Evolutionary conservation across 2,113 vertebrate species (phyloP).

Genomic region (Oxyura jamaicensis): DNA sequence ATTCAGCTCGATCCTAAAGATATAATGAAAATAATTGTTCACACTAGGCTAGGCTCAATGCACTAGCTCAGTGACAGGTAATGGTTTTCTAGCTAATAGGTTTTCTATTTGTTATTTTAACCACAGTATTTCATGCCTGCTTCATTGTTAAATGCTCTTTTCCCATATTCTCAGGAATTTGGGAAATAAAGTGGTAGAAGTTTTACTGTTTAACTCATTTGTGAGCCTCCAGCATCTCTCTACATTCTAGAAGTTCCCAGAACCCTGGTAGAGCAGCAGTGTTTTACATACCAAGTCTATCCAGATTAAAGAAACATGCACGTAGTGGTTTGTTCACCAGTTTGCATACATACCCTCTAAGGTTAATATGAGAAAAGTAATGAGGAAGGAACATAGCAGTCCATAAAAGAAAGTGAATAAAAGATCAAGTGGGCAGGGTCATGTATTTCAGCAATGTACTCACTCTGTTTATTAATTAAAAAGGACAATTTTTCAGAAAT

Average conservation of each 20-base stretch:
- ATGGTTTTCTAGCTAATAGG: not conserved
- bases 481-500: not conserved
- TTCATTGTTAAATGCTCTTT: not conserved
- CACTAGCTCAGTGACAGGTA: not conserved
- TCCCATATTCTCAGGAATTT: not conserved
- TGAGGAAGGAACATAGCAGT: not conserved
- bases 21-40: not conserved
- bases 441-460: not conserved
- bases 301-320: not conserved
- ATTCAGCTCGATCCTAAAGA: not conserved
- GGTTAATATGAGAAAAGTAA: not conserved
- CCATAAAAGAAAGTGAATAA: not conserved
- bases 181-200: not conserved
- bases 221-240: not conserved
- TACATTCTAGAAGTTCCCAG: not conserved
- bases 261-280: not conserved
- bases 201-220: not conserved
- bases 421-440: not conserved
- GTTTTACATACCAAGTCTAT: not conserved
- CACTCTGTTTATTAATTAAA: not conserved
- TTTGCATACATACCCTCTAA: not conserved
- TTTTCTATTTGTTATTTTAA: not conserved
- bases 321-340: not conserved
- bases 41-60: not conserved
- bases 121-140: not conserved